These are phyloP conservation scores for Piscicola geometra DNA, from an alignment of 2,888 invertebrate genomes.

Conservation along the genomic window DNA sequence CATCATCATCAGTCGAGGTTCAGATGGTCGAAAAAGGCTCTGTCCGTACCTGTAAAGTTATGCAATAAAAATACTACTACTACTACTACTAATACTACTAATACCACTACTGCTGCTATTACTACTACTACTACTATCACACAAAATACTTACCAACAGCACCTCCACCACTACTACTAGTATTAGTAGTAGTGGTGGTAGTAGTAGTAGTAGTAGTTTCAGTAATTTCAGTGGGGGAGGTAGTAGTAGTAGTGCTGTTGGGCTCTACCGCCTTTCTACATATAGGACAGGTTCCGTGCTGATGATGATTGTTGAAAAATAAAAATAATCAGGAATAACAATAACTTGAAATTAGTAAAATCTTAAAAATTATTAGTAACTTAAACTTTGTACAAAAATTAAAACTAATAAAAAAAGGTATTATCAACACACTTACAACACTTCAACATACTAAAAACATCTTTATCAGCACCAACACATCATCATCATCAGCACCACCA, in stretches of 20 bases:
- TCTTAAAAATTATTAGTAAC: neutral
- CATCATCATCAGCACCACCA: slow-evolving; percentile 63
- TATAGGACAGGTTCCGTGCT: slow-evolving; percentile 3
- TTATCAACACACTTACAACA: no score
- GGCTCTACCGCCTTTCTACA: slow-evolving; percentile 1
- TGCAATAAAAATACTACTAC: no score
- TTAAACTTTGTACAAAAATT: neutral
- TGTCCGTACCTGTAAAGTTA: neutral
- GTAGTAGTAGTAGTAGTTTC: no score
- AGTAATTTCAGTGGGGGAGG: no score
- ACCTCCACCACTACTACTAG: no score
- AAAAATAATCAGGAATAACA: neutral
- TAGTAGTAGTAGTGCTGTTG: neutral
- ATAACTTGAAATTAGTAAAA: neutral
- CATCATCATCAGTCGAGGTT: neutral
- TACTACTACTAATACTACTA: no score
- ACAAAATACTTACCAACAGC: no score
- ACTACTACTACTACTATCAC: no score
- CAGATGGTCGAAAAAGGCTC: slow-evolving; percentile 43
- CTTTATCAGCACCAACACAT: no score
- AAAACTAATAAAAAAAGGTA: neutral
- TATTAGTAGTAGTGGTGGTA: no score
- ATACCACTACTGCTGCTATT: no score
- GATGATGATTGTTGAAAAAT: neutral
- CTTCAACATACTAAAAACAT: no score